A percentile compares a stretch with the other conserved stretches of the same genome.
Conservation (phyloP, 2,113 vertebrate species). For the Ammodytes dubius region DNA sequence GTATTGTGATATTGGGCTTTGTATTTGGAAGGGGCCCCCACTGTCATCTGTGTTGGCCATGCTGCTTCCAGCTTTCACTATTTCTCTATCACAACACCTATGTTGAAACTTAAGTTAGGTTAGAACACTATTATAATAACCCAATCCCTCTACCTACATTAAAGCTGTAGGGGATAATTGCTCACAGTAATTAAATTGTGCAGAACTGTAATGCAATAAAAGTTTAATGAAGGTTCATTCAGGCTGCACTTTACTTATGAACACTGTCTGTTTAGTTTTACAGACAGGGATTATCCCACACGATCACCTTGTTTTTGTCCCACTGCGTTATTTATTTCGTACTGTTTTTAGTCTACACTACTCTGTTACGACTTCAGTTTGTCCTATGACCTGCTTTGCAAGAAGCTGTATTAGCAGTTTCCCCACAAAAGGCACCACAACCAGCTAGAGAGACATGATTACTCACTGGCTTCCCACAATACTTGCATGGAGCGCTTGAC, state of each 20-base stretch:
- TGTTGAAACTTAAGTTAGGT: neutral
- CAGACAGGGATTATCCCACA: neutral
- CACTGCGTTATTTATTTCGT: neutral
- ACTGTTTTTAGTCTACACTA: neutral
- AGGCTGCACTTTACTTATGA: neutral
- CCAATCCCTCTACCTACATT: neutral
- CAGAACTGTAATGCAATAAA: neutral
- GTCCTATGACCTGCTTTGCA: neutral
- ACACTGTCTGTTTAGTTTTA: neutral
- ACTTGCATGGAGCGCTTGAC: neutral
- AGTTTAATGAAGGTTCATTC: constrained; percentile 12
- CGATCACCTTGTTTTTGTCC: neutral
- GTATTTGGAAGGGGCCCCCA: too few species aligned
- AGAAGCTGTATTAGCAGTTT: neutral
- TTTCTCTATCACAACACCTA: too few species aligned
- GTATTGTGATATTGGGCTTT: too few species aligned
- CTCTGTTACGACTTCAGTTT: neutral
- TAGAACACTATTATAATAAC: neutral
- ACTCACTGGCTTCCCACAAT: neutral
- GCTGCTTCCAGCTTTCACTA: too few species aligned
- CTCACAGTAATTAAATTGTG: neutral
- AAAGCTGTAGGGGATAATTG: constrained; percentile 2
- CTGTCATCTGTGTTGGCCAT: too few species aligned
- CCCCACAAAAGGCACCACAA: neutral
- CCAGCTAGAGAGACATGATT: neutral